Conservation (phyloP, 2,797 vertebrate species). For the Myotis vivesi region DNA sequence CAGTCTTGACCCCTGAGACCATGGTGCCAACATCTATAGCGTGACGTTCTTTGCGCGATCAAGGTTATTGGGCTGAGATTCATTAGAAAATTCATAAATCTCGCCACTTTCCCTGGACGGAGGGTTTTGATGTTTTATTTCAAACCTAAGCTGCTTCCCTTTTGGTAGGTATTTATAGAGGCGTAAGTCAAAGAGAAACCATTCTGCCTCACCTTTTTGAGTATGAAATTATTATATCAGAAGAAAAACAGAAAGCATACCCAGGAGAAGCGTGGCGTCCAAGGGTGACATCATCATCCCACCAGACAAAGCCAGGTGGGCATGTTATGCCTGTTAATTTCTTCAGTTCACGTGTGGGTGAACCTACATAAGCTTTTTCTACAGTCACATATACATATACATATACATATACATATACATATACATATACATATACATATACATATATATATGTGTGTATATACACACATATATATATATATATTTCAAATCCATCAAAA, state of each 20-base stretch:
- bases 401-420: conserved; percentile 42
- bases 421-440: neutral
- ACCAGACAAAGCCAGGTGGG: conserved; percentile 36
- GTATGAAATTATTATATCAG: conserved; percentile 31
- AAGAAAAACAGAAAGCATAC: neutral
- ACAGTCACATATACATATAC: neutral
- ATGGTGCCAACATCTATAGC: neutral
- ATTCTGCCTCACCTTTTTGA: neutral
- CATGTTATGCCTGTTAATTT: conserved; percentile 33
- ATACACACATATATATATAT: neutral
- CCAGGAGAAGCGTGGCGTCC: neutral
- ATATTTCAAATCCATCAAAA: conserved; percentile 69
- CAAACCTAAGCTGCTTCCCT: neutral
- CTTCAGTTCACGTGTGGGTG: conserved; percentile 45
- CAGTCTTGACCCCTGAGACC: neutral
- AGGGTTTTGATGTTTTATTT: neutral
- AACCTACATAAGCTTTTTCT: conserved; percentile 42
- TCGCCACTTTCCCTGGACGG: neutral
- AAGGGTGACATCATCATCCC: conserved; percentile 53
- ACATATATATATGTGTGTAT: neutral
- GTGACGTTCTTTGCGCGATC: neutral
- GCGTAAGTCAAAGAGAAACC: neutral
- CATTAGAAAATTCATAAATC: neutral
- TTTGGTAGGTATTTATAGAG: neutral
- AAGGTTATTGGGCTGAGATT: neutral